A percentile compares a stretch with the other conserved stretches of the same genome.
phyloP scores from a whole-genome alignment of 2,797 vertebrate genomes.

The Siniperca obscura region DNA sequence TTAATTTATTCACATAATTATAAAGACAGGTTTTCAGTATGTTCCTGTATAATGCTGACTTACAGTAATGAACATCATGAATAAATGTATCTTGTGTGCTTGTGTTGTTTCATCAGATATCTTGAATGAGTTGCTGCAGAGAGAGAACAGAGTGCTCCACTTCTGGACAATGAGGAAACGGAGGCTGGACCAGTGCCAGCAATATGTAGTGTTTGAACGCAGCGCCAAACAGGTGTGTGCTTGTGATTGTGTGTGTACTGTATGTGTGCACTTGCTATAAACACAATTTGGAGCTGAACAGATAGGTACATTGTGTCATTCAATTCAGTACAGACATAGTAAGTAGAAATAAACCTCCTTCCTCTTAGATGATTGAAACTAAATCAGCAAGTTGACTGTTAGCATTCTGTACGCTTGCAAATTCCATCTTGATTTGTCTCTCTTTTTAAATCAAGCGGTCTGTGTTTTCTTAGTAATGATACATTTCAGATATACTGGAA shows the following conservation, averaged over 20 bases:
- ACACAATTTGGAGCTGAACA: conserved; percentile 1
- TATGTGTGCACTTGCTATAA: conserved; percentile 14
- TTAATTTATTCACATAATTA: not conserved
- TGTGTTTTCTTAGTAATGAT: conserved; percentile 49
- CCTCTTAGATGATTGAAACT: not conserved
- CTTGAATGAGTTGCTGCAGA: conserved; percentile 96
- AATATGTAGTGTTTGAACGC: conserved; percentile 97
- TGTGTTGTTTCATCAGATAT: conserved; percentile 86
- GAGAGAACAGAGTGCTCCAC: conserved; percentile 97
- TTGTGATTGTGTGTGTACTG: not conserved
- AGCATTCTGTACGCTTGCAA: conserved; percentile 25
- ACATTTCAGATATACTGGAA: conserved; percentile 37
- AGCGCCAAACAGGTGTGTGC: conserved; percentile 94
- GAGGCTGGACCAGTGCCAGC: conserved; percentile 96
- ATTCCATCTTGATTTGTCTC: conserved; percentile 27
- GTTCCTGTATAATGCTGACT: not conserved
- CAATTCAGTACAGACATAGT: not conserved
- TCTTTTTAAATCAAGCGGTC: conserved; percentile 16
- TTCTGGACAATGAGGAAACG: conserved; percentile 99
- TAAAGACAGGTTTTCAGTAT: not conserved
- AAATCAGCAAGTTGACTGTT: not conserved
- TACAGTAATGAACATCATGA: not conserved
- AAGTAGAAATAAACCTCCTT: conserved; percentile 1
- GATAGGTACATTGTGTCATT: not conserved
- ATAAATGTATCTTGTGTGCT: conserved; percentile 8